Conservation (phyloP, 2,113 vertebrate species). For the Crocuta crocuta region DNA sequence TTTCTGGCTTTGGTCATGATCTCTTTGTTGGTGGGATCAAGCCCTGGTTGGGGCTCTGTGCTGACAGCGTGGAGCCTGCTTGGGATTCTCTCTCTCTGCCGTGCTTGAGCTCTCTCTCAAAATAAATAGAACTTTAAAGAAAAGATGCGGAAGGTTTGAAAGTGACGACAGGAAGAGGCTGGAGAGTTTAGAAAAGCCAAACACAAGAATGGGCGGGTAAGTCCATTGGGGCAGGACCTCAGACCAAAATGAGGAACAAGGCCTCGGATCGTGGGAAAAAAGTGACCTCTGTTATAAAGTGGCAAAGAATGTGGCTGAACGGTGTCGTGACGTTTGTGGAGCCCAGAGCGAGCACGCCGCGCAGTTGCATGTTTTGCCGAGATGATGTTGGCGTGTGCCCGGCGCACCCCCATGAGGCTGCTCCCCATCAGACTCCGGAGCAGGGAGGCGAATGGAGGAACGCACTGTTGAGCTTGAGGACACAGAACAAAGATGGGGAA, state of each 20-base stretch:
- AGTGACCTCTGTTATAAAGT: not conserved
- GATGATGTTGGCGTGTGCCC: not conserved
- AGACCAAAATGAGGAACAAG: not conserved
- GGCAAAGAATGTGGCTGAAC: not conserved
- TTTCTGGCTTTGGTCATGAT: too few relatives aligned
- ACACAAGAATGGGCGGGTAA: too few relatives aligned
- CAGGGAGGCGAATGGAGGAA: not conserved
- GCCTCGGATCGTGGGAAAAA: too few relatives aligned
- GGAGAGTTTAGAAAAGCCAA: not conserved
- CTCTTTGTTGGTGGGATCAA: too few relatives aligned
- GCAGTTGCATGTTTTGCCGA: not conserved
- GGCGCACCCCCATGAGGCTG: not conserved
- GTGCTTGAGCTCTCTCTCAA: too few relatives aligned
- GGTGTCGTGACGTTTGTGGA: not conserved
- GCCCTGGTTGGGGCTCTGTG: too few relatives aligned
- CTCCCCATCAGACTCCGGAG: not conserved
- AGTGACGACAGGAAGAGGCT: not conserved
- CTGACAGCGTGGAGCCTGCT: too few relatives aligned
- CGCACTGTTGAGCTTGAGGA: not conserved
- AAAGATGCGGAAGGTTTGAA: not conserved
- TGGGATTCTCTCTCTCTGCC: too few relatives aligned
- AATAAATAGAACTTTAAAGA: too few relatives aligned
- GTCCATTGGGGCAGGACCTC: not conserved
- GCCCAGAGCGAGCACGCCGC: rapidly evolving
- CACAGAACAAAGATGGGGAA: not conserved